phyloP scores from a whole-genome alignment of 2,888 invertebrate genomes.

The Drepanosiphum platanoidis region DNA sequence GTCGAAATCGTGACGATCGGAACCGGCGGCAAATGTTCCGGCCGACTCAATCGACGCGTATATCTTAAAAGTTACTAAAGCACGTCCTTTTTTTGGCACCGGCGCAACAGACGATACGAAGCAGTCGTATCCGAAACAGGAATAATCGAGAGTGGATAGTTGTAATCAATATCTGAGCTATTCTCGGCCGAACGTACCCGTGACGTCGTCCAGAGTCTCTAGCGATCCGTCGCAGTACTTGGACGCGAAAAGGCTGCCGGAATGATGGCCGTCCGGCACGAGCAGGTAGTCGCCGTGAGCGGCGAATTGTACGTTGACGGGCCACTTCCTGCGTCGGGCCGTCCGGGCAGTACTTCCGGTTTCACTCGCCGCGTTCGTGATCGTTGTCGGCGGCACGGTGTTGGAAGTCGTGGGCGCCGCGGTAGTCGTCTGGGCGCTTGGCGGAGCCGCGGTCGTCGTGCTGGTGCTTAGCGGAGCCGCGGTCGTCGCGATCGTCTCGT shows the following conservation, averaged over 20 bases:
- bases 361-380: background rate
- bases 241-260: background rate
- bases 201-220: background rate
- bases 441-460: background rate
- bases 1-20: no score
- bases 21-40: no score
- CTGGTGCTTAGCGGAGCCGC: background rate
- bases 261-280: slow-evolving; percentile 31
- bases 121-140: no score
- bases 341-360: background rate
- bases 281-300: slow-evolving; percentile 46
- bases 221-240: slow-evolving; percentile 35
- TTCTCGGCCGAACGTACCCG: no score
- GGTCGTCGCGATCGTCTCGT: background rate
- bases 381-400: background rate
- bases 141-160: no score
- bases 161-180: no score
- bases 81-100: no score
- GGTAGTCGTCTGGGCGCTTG: background rate
- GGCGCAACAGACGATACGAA: no score
- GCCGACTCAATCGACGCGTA: no score
- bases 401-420: background rate
- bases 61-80: no score
- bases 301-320: background rate
- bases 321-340: background rate